Evolutionary conservation across 1,140 invertebrate genomes (phyloP).

Genomic region (Pemphigus obesinymphae): DNA sequence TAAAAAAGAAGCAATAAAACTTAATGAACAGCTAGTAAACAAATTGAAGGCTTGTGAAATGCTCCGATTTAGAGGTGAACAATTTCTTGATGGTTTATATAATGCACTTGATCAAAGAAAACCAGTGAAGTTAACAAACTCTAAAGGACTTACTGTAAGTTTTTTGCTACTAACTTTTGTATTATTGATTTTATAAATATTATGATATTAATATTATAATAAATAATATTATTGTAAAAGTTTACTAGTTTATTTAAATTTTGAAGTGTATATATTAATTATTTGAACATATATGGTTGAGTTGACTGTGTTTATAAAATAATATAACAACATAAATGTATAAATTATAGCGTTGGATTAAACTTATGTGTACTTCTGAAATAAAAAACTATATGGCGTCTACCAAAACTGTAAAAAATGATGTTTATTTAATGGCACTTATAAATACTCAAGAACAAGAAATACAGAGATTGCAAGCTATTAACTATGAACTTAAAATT

Average conservation of each 20-base stretch:
- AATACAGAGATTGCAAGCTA: slow-evolving; percentile 13
- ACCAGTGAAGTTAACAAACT: slow-evolving; percentile 25
- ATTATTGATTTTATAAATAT: neutral
- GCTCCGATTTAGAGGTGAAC: slow-evolving; percentile 35
- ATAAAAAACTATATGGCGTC: slow-evolving; percentile 7
- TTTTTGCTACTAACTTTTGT: too few relatives aligned
- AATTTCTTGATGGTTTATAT: slow-evolving; percentile 32
- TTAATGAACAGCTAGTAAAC: slow-evolving; percentile 25
- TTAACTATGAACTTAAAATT: slow-evolving; percentile 4
- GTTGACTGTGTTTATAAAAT: neutral
- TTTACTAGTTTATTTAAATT: neutral
- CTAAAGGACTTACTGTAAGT: slow-evolving; percentile 20
- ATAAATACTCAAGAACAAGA: slow-evolving; percentile 30
- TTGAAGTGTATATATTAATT: neutral
- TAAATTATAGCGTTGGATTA: slow-evolving; percentile 27
- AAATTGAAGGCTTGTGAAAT: slow-evolving; percentile 39
- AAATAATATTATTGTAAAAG: too few relatives aligned
- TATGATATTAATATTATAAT: neutral
- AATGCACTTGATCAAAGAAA: slow-evolving; percentile 33
- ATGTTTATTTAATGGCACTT: slow-evolving; percentile 16
- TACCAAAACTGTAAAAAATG: slow-evolving; percentile 11
- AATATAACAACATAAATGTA: neutral
- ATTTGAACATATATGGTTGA: neutral
- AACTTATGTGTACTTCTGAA: slow-evolving; percentile 16
- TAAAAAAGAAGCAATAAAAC: neutral